Conservation (phyloP, 2,797 vertebrate species). For the Vireo griseus region DNA sequence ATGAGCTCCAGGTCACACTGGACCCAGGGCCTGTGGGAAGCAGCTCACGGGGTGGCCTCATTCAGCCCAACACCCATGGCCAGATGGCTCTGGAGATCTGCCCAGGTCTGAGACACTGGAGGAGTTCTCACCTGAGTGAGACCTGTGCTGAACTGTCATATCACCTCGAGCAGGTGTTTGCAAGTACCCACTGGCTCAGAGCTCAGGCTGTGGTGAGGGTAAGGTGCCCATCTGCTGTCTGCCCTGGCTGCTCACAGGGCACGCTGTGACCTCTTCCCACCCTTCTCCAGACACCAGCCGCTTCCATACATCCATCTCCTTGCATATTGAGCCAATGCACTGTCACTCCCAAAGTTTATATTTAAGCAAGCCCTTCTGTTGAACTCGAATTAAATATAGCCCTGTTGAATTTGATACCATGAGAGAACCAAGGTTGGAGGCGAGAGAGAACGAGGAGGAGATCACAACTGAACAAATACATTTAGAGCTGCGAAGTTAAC, state of each 20-base stretch:
- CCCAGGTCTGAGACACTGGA: background rate
- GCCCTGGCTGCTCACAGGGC: background rate
- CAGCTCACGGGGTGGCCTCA: background rate
- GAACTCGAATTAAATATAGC: conserved; percentile 53
- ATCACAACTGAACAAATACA: conserved; percentile 23
- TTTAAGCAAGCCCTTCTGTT: conserved; percentile 62
- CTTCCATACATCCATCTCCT: background rate
- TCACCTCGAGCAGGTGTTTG: background rate
- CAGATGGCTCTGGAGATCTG: background rate
- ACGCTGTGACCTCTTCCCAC: background rate
- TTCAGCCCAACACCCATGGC: background rate
- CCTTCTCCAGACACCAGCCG: background rate
- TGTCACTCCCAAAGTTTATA: conserved; percentile 31
- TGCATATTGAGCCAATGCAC: background rate
- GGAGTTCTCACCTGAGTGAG: accelerated
- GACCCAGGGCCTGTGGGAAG: too few relatives aligned
- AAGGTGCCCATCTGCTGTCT: background rate
- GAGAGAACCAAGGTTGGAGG: conserved; percentile 46
- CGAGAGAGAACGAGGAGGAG: background rate
- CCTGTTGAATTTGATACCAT: conserved; percentile 6
- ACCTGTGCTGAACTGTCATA: background rate
- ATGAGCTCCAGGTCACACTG: accelerated
- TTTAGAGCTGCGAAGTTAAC: background rate
- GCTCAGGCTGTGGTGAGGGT: background rate
- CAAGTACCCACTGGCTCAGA: background rate